Evolutionary conservation across 2,797 vertebrate genomes (phyloP).

Genomic region (Acipenser oxyrinchus): DNA sequence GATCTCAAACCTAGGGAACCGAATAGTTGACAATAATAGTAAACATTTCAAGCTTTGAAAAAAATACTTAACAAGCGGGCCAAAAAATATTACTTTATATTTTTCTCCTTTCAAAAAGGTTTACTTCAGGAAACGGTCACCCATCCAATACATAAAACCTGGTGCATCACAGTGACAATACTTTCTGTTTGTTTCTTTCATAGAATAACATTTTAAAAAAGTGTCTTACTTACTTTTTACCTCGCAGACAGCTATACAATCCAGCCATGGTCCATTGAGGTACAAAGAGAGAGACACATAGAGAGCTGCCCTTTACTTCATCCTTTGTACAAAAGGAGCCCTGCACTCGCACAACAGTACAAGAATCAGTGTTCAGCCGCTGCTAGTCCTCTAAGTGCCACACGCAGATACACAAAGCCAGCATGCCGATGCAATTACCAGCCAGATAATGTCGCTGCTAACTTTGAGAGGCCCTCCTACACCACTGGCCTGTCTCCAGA

Average conservation of each 20-base stretch:
- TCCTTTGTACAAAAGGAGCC: conserved; percentile 29
- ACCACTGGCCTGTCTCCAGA: conserved; percentile 13
- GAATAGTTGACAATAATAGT: no score
- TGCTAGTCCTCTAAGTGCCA: conserved; percentile 24
- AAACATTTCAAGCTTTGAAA: no score
- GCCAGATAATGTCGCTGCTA: conserved; percentile 21
- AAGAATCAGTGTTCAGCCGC: conserved; percentile 18
- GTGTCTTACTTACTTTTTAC: conserved; percentile 58
- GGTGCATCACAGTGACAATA: no score
- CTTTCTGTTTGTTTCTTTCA: no score
- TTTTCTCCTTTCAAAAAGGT: no score
- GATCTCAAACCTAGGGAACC: no score
- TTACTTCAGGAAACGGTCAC: no score
- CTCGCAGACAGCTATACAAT: conserved; percentile 54
- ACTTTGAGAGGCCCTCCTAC: conserved; percentile 9
- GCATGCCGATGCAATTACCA: conserved; percentile 25
- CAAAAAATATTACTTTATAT: no score
- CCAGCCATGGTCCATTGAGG: conserved; percentile 40
- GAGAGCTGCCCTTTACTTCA: conserved; percentile 25
- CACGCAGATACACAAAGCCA: conserved; percentile 11
- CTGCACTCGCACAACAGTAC: conserved; percentile 15
- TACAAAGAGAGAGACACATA: neutral
- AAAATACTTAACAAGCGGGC: no score
- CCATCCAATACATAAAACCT: no score
- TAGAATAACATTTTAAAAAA: neutral